Evolutionary conservation across 1,140 invertebrate genomes (phyloP).

Genomic region (Nasonia giraulti): DNA sequence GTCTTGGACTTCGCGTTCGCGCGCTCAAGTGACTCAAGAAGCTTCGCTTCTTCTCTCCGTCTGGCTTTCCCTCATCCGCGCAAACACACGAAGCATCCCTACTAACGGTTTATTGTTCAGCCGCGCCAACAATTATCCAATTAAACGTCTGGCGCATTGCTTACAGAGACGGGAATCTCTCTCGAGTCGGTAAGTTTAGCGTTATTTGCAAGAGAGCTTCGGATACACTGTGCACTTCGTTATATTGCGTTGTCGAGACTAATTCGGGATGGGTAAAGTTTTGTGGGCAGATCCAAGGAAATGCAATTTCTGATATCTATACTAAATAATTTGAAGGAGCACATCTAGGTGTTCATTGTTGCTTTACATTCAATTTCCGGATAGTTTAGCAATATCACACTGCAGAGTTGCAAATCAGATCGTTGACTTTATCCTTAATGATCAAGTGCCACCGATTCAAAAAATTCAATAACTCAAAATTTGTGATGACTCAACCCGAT

Average conservation of each 20-base stretch:
- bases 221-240: background rate
- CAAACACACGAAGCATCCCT: conserved; percentile 12
- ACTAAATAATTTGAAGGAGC: too few relatives aligned
- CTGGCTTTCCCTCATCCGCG: conserved; percentile 12
- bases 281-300: too few relatives aligned
- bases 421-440: too few relatives aligned
- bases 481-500: too few relatives aligned
- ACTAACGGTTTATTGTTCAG: conserved; percentile 27
- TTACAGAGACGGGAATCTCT: background rate
- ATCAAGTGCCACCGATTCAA: too few relatives aligned
- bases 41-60: background rate
- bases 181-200: background rate
- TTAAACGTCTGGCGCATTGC: background rate
- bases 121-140: conserved; percentile 39
- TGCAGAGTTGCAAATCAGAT: too few relatives aligned
- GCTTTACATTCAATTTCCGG: too few relatives aligned
- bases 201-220: background rate
- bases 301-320: too few relatives aligned
- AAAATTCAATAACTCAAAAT: too few relatives aligned
- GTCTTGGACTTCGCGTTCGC: conserved; percentile 11
- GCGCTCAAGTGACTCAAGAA: background rate
- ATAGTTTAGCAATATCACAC: too few relatives aligned
- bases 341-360: too few relatives aligned
- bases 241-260: background rate
- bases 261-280: too few relatives aligned